Evolutionary conservation across 2,113 vertebrate species (phyloP).

Genomic region (Pholis gunnellus): DNA sequence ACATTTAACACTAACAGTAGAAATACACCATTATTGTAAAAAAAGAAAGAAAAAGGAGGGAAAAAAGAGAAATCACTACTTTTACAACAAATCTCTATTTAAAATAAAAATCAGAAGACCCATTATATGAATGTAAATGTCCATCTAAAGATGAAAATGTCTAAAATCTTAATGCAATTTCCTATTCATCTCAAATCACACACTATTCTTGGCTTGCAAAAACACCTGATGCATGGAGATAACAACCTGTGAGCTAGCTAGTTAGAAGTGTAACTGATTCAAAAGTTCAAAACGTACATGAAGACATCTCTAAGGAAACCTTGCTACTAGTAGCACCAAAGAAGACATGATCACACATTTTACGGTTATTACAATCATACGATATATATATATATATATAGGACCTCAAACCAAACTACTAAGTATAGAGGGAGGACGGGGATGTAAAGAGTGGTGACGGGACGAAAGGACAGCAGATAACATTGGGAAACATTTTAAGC

Average conservation of each 20-base stretch:
- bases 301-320: conserved; percentile 70
- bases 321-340: conserved; percentile 79
- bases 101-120: conserved; percentile 44
- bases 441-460: conserved; percentile 46
- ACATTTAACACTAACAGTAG: conserved; percentile 75
- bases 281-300: conserved; percentile 60
- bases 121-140: conserved; percentile 58
- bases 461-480: conserved; percentile 51
- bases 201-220: conserved; percentile 54
- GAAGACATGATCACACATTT: conserved; percentile 77
- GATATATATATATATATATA: conserved; percentile 62
- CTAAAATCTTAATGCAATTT: conserved; percentile 60
- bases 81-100: conserved; percentile 64
- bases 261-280: conserved; percentile 56
- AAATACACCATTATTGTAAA: conserved; percentile 73
- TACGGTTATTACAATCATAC: conserved; percentile 80
- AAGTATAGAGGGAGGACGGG: conserved; percentile 68
- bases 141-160: conserved; percentile 61
- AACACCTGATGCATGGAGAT: conserved; percentile 52
- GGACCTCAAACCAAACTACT: conserved; percentile 79
- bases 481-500: conserved; percentile 72
- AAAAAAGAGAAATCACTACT: conserved; percentile 55
- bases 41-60: conserved; percentile 45
- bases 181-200: conserved; percentile 56
- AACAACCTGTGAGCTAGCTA: conserved; percentile 57